A percentile compares a stretch with the other conserved stretches of the same genome.
Conservation (phyloP, 2,888 invertebrate genomes). For the Argyresthia goedartella region DNA sequence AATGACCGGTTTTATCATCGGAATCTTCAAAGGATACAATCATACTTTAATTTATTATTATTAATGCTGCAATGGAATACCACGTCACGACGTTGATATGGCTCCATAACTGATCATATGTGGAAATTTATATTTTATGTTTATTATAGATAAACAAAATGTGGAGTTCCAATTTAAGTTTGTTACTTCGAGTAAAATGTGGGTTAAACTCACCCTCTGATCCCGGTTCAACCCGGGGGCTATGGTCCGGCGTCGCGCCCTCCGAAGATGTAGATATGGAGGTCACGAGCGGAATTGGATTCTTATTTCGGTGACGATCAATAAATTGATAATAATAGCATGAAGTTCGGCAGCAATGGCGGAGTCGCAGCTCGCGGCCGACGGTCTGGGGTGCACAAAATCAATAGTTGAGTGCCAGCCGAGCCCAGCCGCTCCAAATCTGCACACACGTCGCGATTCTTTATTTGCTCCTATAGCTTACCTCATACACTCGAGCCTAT, state of each 20-base stretch:
- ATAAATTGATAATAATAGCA: constrained; percentile 53
- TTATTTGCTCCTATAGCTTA: constrained; percentile 48
- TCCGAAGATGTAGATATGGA: neutral
- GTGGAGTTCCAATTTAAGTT: no score
- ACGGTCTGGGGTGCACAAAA: constrained; percentile 65
- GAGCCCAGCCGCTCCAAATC: constrained; percentile 24
- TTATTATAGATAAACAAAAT: no score
- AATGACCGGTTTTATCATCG: no score
- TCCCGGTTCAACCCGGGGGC: neutral
- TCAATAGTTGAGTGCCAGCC: constrained; percentile 56
- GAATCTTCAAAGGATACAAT: no score
- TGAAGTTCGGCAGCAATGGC: constrained; percentile 25
- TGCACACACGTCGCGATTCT: constrained; percentile 56
- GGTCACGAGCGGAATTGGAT: constrained; percentile 10
- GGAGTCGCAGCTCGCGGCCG: constrained; percentile 40
- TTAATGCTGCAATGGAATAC: no score
- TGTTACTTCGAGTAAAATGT: no score
- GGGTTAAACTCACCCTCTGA: no score
- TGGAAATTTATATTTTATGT: no score
- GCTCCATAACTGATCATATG: no score
- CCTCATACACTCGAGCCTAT: constrained; percentile 19
- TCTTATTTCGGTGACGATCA: constrained; percentile 28
- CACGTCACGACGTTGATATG: no score
- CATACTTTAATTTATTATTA: no score
- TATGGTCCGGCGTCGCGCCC: no score